phyloP scores from a whole-genome alignment of 2,797 vertebrate species.

The Melanotaenia nigrans region DNA sequence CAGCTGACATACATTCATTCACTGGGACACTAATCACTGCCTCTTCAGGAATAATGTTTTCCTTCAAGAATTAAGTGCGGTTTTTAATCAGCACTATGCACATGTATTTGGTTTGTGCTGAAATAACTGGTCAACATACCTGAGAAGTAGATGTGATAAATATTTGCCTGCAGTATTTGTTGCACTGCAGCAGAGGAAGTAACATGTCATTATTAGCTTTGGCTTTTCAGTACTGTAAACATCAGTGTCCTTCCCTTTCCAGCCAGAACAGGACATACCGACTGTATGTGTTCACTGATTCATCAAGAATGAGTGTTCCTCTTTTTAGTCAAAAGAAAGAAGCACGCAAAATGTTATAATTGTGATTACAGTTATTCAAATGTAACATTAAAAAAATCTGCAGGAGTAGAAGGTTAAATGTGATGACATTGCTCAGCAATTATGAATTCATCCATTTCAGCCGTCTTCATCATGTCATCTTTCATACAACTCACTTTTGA shows the following conservation, averaged over 20 bases:
- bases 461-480: not conserved
- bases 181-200: slow-evolving; percentile 55
- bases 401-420: not conserved
- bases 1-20: slow-evolving; percentile 55
- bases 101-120: slow-evolving; percentile 8
- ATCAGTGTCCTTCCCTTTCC: slow-evolving; percentile 29
- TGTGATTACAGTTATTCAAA: not conserved
- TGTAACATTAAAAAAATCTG: not conserved
- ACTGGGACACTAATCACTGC: slow-evolving; percentile 21
- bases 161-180: slow-evolving; percentile 51
- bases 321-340: slow-evolving; percentile 3
- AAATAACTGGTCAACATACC: slow-evolving; percentile 31
- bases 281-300: slow-evolving; percentile 15
- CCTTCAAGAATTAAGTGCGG: slow-evolving; percentile 10
- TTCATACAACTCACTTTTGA: not conserved
- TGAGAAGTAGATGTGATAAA: slow-evolving; percentile 58
- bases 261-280: slow-evolving; percentile 20
- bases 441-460: not conserved
- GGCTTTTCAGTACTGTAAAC: slow-evolving; percentile 45
- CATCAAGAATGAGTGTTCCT: not conserved
- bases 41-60: slow-evolving; percentile 20
- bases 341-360: not conserved
- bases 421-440: not conserved
- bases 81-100: slow-evolving; percentile 1
- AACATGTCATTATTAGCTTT: slow-evolving; percentile 50